These are phyloP conservation scores for Corythaeola cristata DNA, from an alignment of 2,113 vertebrate species.

Conservation along the genomic window DNA sequence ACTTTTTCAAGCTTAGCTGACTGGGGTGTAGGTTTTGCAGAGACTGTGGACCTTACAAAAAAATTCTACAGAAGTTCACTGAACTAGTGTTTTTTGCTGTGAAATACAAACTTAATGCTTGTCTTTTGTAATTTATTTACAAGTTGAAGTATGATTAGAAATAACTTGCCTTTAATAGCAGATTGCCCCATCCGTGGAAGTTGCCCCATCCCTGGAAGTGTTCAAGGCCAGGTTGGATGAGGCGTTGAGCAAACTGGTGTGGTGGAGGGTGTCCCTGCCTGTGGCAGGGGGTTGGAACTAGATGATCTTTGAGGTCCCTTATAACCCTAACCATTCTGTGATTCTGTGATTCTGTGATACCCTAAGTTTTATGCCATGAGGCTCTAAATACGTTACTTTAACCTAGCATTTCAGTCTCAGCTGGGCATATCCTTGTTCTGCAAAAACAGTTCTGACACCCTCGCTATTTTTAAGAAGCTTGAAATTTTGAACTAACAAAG, in stretches of 20 bases:
- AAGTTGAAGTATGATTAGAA: background rate
- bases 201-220: no score
- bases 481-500: background rate
- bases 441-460: background rate
- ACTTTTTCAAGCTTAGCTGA: background rate
- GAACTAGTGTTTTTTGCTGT: background rate
- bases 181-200: no score
- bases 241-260: no score
- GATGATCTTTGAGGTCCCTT: no score
- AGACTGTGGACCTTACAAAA: background rate
- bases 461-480: background rate
- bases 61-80: background rate
- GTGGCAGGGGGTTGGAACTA: no score
- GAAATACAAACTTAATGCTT: background rate
- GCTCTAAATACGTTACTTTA: background rate
- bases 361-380: background rate
- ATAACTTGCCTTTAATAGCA: background rate
- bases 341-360: background rate
- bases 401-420: background rate
- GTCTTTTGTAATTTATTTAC: background rate
- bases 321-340: no score
- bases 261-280: no score
- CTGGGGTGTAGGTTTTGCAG: background rate
- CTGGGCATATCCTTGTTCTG: background rate
- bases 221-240: no score